phyloP scores from a whole-genome alignment of 2,797 vertebrate genomes.

The Siniperca undulata region DNA sequence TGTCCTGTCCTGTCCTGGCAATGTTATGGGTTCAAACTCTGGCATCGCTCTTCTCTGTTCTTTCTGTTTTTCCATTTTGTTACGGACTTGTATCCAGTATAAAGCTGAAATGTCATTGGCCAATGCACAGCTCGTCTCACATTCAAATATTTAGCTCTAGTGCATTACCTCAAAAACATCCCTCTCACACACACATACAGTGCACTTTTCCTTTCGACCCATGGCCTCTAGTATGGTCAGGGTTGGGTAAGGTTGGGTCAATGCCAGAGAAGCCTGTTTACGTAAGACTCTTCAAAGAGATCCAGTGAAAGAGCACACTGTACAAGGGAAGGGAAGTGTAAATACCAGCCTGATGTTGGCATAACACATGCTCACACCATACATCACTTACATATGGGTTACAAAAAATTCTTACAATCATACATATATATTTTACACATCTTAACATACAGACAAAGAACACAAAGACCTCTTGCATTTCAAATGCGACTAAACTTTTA shows the following conservation, averaged over 20 bases:
- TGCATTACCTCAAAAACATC: slow-evolving; percentile 27
- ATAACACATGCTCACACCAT: slow-evolving; percentile 61
- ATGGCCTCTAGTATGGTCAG: slow-evolving; percentile 72
- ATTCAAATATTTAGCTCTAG: slow-evolving; percentile 32
- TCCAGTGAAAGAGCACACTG: slow-evolving; percentile 78
- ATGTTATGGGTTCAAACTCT: slow-evolving; percentile 40
- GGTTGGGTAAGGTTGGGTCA: slow-evolving; percentile 59
- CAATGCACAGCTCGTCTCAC: slow-evolving; percentile 10
- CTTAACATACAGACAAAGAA: slow-evolving; percentile 7
- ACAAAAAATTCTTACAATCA: slow-evolving; percentile 50
- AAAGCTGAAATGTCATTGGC: neutral
- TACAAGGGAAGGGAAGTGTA: slow-evolving; percentile 75
- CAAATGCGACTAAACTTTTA: neutral
- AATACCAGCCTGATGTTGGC: slow-evolving; percentile 79
- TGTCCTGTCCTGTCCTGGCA: slow-evolving; percentile 47
- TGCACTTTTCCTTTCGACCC: slow-evolving; percentile 57
- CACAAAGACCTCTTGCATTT: slow-evolving; percentile 19
- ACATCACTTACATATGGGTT: slow-evolving; percentile 48
- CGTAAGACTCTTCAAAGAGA: slow-evolving; percentile 78
- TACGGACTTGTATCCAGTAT: neutral
- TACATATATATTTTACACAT: slow-evolving; percentile 27
- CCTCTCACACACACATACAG: slow-evolving; percentile 13
- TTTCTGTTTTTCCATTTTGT: slow-evolving; percentile 7
- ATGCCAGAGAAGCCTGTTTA: slow-evolving; percentile 74
- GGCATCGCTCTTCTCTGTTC: slow-evolving; percentile 8